phyloP scores from a whole-genome alignment of 2,113 vertebrate species.

The Brachyhypopomus gauderio region DNA sequence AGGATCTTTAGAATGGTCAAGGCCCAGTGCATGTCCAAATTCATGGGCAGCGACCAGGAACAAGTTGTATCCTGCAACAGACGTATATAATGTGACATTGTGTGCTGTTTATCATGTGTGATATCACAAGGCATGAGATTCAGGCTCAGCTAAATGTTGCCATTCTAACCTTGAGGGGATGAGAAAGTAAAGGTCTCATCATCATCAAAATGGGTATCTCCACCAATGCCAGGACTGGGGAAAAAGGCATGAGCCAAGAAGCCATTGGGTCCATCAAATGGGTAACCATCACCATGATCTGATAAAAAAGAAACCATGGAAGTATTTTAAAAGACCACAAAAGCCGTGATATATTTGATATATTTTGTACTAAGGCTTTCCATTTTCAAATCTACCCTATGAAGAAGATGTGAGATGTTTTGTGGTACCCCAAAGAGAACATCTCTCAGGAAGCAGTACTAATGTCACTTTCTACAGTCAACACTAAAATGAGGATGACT shows the following conservation, averaged over 20 bases:
- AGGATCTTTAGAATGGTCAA: constrained; percentile 83
- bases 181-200: constrained; percentile 77
- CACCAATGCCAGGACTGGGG: constrained; percentile 74
- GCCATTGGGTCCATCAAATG: constrained; percentile 80
- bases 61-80: constrained; percentile 79
- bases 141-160: background rate
- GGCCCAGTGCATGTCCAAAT: constrained; percentile 90
- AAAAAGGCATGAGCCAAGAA: constrained; percentile 84
- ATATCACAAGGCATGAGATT: background rate
- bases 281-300: constrained; percentile 80
- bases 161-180: constrained; percentile 61
- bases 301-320: constrained; percentile 37
- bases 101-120: background rate
- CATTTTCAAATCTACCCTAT: background rate
- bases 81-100: background rate
- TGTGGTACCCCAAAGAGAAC: no score
- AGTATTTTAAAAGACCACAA: no score
- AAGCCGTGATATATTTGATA: no score
- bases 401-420: background rate
- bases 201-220: constrained; percentile 90
- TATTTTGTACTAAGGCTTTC: background rate
- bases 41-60: constrained; percentile 93
- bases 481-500: background rate
- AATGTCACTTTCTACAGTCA: no score
- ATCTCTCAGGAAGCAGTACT: no score